A percentile compares a stretch with the other conserved stretches of the same genome.
phyloP scores from a whole-genome alignment of 2,113 vertebrate genomes.

The Anguilla japonica region DNA sequence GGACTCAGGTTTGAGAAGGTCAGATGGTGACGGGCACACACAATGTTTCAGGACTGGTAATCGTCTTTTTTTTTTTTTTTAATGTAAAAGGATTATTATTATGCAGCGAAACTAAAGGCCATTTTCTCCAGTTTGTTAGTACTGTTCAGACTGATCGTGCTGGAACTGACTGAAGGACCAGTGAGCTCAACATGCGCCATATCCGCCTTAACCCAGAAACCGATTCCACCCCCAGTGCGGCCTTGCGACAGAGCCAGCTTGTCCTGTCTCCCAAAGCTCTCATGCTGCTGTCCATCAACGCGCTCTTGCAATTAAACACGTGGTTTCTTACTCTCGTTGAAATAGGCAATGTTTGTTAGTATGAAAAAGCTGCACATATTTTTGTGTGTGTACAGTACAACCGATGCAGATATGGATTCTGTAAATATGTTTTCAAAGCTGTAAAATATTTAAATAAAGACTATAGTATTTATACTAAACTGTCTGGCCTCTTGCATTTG shows the following conservation, averaged over 20 bases:
- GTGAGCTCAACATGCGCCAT: conserved; percentile 8
- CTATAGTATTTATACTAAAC: conserved; percentile 91
- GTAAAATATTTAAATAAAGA: conserved; percentile 93
- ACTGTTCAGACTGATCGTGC: neutral
- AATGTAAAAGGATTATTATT: neutral
- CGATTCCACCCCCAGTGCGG: neutral
- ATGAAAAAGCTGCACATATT: conserved; percentile 40
- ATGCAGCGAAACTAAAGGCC: neutral
- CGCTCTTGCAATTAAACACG: conserved; percentile 10
- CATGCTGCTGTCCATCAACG: neutral
- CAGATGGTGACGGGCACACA: neutral
- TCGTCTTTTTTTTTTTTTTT: neutral
- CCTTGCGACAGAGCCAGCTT: conserved; percentile 12
- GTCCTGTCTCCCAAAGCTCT: neutral
- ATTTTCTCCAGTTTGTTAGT: neutral
- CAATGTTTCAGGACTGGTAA: neutral
- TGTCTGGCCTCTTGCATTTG: conserved; percentile 27
- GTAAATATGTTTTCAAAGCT: conserved; percentile 84
- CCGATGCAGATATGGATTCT: conserved; percentile 82
- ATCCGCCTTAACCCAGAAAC: neutral
- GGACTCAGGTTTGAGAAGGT: neutral
- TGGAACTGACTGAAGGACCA: neutral
- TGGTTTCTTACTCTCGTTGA: conserved; percentile 22
- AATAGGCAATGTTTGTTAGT: conserved; percentile 41
- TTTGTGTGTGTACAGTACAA: conserved; percentile 50